Percentiles rank a stretch among this genome's conserved stretches.
phyloP scores from a whole-genome alignment of 2,888 invertebrate genomes.

The Leucophora obtusa region DNA sequence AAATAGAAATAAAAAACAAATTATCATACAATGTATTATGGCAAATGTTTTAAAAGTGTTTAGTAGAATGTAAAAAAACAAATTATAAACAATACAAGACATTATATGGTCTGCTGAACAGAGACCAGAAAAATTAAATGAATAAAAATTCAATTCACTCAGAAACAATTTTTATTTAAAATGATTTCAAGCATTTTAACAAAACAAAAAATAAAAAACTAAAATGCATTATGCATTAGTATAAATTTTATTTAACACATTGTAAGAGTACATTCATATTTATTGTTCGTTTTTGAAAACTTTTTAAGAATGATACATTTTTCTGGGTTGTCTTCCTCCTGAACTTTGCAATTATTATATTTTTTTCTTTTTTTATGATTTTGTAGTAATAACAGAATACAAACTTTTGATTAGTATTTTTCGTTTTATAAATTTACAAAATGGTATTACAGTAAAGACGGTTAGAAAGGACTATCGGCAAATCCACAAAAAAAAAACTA shows the following conservation, averaged over 20 bases:
- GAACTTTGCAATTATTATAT: slow-evolving; percentile 37
- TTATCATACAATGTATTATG: slow-evolving; percentile 13
- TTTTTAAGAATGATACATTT: slow-evolving; percentile 14
- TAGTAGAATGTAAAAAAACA: not conserved
- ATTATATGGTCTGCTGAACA: slow-evolving; percentile 31
- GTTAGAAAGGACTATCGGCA: not conserved
- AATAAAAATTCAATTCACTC: slow-evolving; percentile 18
- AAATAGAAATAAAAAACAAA: not conserved
- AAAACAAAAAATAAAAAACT: not conserved
- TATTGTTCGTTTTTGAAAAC: slow-evolving; percentile 1
- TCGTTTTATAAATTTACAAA: not conserved
- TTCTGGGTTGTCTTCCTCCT: slow-evolving; percentile 4
- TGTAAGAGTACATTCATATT: not conserved
- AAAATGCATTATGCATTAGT: slow-evolving; percentile 49
- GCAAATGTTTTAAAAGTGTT: not conserved
- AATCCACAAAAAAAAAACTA: too few relatives aligned
- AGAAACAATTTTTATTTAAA: slow-evolving; percentile 11
- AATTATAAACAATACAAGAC: slow-evolving; percentile 1
- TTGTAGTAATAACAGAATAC: slow-evolving; percentile 11
- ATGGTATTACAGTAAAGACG: not conserved
- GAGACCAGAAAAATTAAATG: not conserved
- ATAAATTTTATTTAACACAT: slow-evolving; percentile 29
- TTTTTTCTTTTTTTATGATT: slow-evolving; percentile 6
- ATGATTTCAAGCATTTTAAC: slow-evolving; percentile 13
- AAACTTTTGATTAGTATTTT: slow-evolving; percentile 12